Conservation (phyloP, 2,797 vertebrate species). For the Chiloscyllium punctatum region DNA sequence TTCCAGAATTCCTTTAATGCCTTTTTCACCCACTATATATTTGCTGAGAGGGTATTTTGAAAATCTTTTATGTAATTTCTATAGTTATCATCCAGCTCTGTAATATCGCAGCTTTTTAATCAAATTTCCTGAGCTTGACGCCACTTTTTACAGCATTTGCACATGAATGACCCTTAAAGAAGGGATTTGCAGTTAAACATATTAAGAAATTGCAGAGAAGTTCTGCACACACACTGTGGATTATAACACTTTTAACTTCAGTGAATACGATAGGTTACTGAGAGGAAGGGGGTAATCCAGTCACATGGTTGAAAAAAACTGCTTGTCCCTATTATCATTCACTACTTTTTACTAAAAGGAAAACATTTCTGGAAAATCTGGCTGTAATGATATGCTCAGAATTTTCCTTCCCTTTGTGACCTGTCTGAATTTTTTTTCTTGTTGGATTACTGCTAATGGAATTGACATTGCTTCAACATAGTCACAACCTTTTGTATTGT, state of each 20-base stretch:
- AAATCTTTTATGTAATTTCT: neutral
- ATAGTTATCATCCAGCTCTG: neutral
- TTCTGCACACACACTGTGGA: too few species aligned
- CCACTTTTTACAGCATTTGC: neutral
- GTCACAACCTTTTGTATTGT: neutral
- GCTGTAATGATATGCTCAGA: neutral
- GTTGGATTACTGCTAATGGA: neutral
- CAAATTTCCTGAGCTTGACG: neutral
- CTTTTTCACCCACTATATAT: neutral
- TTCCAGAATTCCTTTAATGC: neutral
- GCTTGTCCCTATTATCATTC: neutral
- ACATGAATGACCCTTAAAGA: neutral
- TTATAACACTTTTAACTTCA: neutral
- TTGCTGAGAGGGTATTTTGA: neutral
- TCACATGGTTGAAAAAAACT: neutral
- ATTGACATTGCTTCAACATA: neutral
- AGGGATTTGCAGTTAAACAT: neutral
- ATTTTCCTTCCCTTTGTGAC: neutral
- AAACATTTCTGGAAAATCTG: conserved; percentile 2
- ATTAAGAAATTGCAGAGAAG: neutral
- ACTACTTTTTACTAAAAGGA: neutral
- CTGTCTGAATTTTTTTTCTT: neutral
- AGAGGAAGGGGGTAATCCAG: neutral
- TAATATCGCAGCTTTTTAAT: neutral
- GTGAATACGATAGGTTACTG: neutral